phyloP scores from a whole-genome alignment of 2,888 invertebrate species.

The Lasioglossum leucozonium region DNA sequence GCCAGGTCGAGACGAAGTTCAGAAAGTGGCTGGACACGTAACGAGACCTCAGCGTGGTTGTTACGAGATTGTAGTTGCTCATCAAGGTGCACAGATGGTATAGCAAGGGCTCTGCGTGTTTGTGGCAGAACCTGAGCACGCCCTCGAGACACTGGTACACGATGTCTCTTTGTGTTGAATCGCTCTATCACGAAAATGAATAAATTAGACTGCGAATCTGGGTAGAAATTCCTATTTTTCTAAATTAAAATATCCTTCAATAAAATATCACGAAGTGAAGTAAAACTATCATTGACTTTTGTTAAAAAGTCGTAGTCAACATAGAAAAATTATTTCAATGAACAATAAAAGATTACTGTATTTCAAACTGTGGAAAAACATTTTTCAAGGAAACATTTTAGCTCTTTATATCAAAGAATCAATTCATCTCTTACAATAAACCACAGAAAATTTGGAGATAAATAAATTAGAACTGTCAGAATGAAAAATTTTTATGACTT shows the following conservation, averaged over 20 bases:
- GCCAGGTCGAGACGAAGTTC: conserved; percentile 65
- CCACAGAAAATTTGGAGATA: not conserved
- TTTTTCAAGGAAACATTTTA: not conserved
- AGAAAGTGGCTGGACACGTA: conserved; percentile 53
- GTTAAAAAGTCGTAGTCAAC: no score
- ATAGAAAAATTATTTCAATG: no score
- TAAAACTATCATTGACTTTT: no score
- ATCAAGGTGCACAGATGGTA: conserved; percentile 60
- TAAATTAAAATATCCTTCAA: not conserved
- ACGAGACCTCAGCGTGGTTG: conserved; percentile 21
- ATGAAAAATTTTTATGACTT: not conserved
- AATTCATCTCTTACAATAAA: no score
- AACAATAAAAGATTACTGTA: no score
- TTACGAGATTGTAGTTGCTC: conserved; percentile 58
- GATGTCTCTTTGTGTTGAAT: conserved; percentile 40
- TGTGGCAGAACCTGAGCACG: conserved; percentile 56
- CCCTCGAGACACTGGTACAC: conserved; percentile 58
- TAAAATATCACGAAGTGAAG: no score
- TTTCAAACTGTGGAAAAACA: no score
- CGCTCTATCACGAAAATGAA: conserved; percentile 27
- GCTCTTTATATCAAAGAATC: no score
- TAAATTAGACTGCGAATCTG: not conserved
- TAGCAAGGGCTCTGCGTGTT: conserved; percentile 29
- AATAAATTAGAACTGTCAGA: not conserved
- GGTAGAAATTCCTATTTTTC: not conserved